phyloP scores from a whole-genome alignment of 2,797 vertebrate species.

The Danio kyathit region DNA sequence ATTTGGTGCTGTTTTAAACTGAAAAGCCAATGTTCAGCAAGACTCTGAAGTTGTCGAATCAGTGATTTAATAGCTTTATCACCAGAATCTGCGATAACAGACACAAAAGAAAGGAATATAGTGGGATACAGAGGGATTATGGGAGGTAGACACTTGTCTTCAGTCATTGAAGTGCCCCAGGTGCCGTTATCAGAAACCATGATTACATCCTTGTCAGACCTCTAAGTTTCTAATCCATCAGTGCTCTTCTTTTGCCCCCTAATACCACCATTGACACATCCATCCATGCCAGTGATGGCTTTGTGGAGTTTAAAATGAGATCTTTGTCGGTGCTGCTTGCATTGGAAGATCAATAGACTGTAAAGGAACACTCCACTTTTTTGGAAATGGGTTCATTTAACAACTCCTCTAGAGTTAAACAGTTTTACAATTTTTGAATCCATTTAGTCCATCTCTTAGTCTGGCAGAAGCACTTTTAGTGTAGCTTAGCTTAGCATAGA shows the following conservation, averaged over 20 bases:
- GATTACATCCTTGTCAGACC: slow-evolving; percentile 38
- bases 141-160: background rate
- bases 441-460: too few relatives aligned
- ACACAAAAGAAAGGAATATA: background rate
- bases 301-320: slow-evolving; percentile 9
- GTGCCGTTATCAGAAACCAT: slow-evolving; percentile 38
- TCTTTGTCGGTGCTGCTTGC: background rate
- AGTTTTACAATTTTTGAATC: too few relatives aligned
- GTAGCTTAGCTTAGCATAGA: too few relatives aligned
- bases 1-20: too few relatives aligned
- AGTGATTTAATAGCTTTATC: slow-evolving; percentile 6
- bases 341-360: background rate
- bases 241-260: background rate
- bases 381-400: too few relatives aligned
- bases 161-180: slow-evolving; percentile 26
- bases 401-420: too few relatives aligned
- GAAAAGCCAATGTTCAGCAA: background rate
- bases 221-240: slow-evolving; percentile 40
- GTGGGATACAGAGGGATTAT: background rate
- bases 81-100: background rate
- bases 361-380: background rate
- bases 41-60: slow-evolving; percentile 6
- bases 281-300: background rate
- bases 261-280: slow-evolving; percentile 18
- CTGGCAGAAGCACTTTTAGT: too few relatives aligned